A percentile compares a stretch with the other conserved stretches of the same genome.
Evolutionary conservation across 1,140 invertebrate species (phyloP).

Genomic region (Lutraria rhynchaena): DNA sequence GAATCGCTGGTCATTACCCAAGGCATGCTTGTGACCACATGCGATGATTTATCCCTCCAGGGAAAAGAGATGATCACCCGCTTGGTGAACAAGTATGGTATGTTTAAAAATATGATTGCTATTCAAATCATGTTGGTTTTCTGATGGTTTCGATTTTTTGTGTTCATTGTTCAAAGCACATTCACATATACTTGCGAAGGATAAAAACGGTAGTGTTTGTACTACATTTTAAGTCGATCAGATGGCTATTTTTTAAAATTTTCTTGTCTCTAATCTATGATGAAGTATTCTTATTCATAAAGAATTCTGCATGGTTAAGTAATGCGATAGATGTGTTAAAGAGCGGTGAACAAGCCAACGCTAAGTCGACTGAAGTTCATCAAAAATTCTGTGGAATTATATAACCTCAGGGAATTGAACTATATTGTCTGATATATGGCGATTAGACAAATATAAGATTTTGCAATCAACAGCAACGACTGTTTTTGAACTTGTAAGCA

Average conservation of each 20-base stretch:
- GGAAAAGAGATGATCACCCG: neutral
- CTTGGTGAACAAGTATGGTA: constrained; percentile 32
- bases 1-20: neutral
- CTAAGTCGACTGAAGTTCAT: too few relatives aligned
- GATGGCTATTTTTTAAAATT: neutral
- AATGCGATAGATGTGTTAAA: too few relatives aligned
- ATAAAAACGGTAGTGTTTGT: neutral
- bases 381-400: too few relatives aligned
- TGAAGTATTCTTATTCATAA: too few relatives aligned
- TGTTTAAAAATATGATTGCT: neutral
- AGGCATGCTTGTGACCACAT: neutral
- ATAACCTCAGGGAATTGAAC: too few relatives aligned
- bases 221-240: neutral
- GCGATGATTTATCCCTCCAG: neutral
- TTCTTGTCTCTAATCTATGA: too few relatives aligned
- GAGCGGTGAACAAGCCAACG: too few relatives aligned
- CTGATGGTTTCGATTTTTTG: neutral
- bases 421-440: too few relatives aligned
- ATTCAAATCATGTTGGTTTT: neutral
- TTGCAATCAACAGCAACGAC: too few relatives aligned
- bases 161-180: neutral
- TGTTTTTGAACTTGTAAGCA: too few relatives aligned
- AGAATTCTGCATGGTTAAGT: too few relatives aligned
- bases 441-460: too few relatives aligned
- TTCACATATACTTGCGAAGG: neutral